Evolutionary conservation across 2,797 vertebrate genomes (phyloP).

Genomic region (Mormyrus proboscirostris): DNA sequence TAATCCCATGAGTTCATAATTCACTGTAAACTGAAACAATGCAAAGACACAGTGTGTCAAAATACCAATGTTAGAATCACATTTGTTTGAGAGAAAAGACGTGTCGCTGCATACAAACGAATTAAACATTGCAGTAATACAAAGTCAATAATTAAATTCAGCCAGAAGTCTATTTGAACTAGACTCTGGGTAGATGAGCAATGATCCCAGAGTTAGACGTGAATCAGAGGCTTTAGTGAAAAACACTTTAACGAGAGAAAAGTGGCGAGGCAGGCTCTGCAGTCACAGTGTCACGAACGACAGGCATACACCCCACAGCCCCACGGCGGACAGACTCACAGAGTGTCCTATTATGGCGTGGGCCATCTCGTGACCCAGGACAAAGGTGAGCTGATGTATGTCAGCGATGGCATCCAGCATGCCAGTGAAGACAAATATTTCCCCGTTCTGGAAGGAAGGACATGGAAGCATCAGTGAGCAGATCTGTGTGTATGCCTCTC

Average conservation of each 20-base stretch:
- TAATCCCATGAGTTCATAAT: background rate
- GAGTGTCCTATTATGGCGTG: constrained; percentile 81
- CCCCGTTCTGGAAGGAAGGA: constrained; percentile 67
- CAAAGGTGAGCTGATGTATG: constrained; percentile 78
- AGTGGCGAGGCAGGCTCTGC: background rate
- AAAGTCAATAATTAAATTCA: background rate
- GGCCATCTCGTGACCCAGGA: constrained; percentile 91
- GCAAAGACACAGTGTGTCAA: background rate
- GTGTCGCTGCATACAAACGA: background rate
- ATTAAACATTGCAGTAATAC: background rate
- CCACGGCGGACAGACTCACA: constrained; percentile 63
- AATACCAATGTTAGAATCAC: background rate
- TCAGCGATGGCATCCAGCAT: constrained; percentile 75
- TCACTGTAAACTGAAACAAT: background rate
- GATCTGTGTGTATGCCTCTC: too few species aligned
- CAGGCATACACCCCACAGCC: background rate
- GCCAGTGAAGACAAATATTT: constrained; percentile 90
- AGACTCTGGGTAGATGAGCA: background rate
- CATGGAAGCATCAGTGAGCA: too few species aligned
- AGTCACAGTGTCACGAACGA: background rate
- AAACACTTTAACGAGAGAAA: background rate
- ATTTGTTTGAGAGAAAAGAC: background rate
- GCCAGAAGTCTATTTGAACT: background rate
- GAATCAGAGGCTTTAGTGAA: background rate
- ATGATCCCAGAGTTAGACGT: background rate